Evolutionary conservation across 2,888 invertebrate species (phyloP).

Genomic region (Ernsta delagoae): DNA sequence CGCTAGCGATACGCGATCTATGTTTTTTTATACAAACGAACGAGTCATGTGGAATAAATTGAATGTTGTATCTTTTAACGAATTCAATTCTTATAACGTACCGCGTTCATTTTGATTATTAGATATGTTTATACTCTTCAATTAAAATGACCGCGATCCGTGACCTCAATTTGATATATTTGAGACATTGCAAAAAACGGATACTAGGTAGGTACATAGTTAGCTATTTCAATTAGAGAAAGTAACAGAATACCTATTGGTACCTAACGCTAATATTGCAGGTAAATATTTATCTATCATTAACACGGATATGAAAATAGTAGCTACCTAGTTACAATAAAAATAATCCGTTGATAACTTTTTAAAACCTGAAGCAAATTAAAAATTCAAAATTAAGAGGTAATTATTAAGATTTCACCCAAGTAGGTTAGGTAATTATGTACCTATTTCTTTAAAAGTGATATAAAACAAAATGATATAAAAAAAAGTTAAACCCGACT

Average conservation of each 20-base stretch:
- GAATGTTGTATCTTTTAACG: conserved; percentile 15
- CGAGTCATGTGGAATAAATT: conserved; percentile 12
- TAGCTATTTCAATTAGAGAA: not conserved
- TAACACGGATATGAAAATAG: not conserved
- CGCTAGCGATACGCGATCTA: conserved; percentile 14
- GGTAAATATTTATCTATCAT: not conserved
- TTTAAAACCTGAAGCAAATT: too few relatives aligned
- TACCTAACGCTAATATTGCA: not conserved
- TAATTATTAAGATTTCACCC: too few relatives aligned
- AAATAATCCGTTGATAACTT: too few relatives aligned
- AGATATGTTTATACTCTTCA: conserved; percentile 13
- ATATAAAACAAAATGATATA: not conserved
- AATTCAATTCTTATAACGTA: conserved; percentile 5
- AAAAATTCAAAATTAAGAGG: too few relatives aligned
- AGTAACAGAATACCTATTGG: not conserved
- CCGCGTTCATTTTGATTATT: conserved; percentile 8
- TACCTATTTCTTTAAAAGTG: not conserved
- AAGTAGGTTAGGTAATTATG: not conserved
- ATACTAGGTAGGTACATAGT: not conserved
- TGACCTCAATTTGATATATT: conserved; percentile 8
- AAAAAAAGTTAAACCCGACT: too few relatives aligned
- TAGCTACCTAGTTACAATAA: not conserved
- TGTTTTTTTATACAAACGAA: conserved; percentile 25
- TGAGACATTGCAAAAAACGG: conserved; percentile 5
- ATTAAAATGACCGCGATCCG: conserved; percentile 14